phyloP scores from a whole-genome alignment of 2,113 vertebrate genomes.

The Seriola aureovittata region DNA sequence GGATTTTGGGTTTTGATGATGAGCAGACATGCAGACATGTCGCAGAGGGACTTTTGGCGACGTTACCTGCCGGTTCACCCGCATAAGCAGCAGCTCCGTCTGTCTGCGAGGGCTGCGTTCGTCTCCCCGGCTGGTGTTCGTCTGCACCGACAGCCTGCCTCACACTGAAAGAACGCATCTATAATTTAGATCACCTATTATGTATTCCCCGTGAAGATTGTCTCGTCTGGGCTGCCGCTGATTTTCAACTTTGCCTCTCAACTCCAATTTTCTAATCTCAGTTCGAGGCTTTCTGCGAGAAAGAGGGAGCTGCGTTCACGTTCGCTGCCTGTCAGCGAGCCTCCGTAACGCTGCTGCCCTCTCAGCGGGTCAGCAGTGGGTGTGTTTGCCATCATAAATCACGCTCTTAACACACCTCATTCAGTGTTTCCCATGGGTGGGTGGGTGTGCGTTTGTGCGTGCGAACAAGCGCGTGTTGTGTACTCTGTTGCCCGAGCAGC shows the following conservation, averaged over 20 bases:
- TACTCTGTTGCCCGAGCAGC: constrained; percentile 36
- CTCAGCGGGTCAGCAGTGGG: constrained; percentile 41
- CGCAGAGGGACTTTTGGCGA: neutral
- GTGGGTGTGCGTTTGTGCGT: constrained; percentile 16
- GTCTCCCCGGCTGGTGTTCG: no score
- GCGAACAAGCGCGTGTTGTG: constrained; percentile 50
- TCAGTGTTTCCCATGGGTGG: constrained; percentile 44
- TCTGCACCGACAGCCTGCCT: constrained; percentile 7
- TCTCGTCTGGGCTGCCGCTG: constrained; percentile 58
- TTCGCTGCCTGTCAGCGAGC: constrained; percentile 15
- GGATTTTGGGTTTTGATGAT: neutral
- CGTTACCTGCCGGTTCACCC: neutral
- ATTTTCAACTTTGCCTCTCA: constrained; percentile 46
- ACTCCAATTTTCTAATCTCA: constrained; percentile 36
- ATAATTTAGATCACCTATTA: constrained; percentile 68
- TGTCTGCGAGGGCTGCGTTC: neutral
- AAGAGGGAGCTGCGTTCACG: constrained; percentile 1
- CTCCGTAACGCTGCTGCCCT: constrained; percentile 15
- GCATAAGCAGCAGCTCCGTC: neutral
- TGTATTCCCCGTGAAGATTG: constrained; percentile 65
- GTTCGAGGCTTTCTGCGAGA: neutral
- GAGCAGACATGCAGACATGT: neutral
- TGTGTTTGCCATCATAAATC: constrained; percentile 58
- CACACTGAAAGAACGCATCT: constrained; percentile 35
- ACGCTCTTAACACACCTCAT: constrained; percentile 47